Base-by-base conservation (phyloP, 2,113 vertebrate genomes). In the Symphodus melops region DNA sequence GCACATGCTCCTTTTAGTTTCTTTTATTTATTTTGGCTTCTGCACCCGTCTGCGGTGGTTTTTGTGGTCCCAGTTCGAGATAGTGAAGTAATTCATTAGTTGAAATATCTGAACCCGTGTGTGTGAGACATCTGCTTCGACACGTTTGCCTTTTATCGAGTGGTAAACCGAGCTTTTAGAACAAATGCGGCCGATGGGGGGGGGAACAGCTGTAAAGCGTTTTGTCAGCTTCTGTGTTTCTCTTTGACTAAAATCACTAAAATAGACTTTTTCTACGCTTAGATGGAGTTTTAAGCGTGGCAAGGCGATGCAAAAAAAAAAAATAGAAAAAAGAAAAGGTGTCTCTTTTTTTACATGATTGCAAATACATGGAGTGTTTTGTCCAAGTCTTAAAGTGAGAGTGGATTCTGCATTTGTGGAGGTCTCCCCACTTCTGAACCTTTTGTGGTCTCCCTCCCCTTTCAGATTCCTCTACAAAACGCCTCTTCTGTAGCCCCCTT, bases 41-140 rank as follows among this genome's bases (percentile, higher is more conserved):
- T 68, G 49, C 12, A 57, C 57, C 67, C 23, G 46, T 54, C 46
- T 6, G n/a, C 10, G 51, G 61, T 1, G 25, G 93, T 92, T 92
- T 69, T 92, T 95, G 95, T 93, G 94, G 94, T 95, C 96, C 95
- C 94, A 94, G 96, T 96, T 94, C 94, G 93, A 95, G 95, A 95
- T 95, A 82, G 57, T 73, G 68, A 72, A 95, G 95, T 95, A 96
- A 96, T 95, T 96, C 94, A 84, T 96, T 95, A 89, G 93, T 95
- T 95, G 94, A 94, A 76, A 95, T 93, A 92, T 66, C 21, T 42
- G 21, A 17, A 68, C 61, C 46, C 60, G 21, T 19, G 13, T 19
- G 13, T 77, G 61, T 68, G 16, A 19, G 95, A 95, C 96, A 95
- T 96, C 94, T 96, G 75, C 12, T 93, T 95, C 93, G 94, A 94